Evolutionary conservation across 2,113 vertebrate genomes (phyloP), one percentile per base, ranked within the genome.

Genomic region (Eudorcas thomsonii): DNA sequence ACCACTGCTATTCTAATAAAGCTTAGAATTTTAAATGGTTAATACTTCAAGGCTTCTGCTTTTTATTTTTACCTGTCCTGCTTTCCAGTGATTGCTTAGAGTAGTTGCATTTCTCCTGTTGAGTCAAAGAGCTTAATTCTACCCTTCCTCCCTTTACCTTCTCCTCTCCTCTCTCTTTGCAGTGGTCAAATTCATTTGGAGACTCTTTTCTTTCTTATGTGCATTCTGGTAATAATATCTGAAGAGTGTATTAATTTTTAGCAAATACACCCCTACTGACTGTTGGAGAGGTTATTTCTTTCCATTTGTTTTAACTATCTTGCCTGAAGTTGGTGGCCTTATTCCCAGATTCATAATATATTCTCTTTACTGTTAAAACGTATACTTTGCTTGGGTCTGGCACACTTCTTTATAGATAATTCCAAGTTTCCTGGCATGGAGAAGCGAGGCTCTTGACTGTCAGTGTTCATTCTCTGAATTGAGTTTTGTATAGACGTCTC

Each of bases 301-400:
- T 98, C 94, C 55, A 2, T 98, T 98, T 97, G 88, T 97, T 97
- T 23, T 94, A 97, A 96, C 96, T 98, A 95, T 98, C 97, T 98
- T 98, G 98, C 97, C 97, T 98, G 97, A 98, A 98, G 97, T 97
- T 98, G 95, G 98, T 99, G 98, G 98, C 98, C 98, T 98, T 96
- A 98, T 98, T 99, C 98, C 98, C 98, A 98, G 98, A 98, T 98
- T 98, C 91, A 95, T 98, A 98, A 98, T 98, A 94, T 96, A 77
- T 98, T 98, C 92, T 84, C 89, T 98, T 98, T 97, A 98, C 97
- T 98, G 94, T 97, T 98, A 98, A 98, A 98, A 98, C 97, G 93
- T 98, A 96, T 95, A 96, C 98, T 98, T 98, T 98, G 67, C 93
- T 98, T 98, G 97, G 95, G 96, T 98, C 98, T 98, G 94, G 88